phyloP scores from a whole-genome alignment of 2,113 vertebrate species.

The Apodemus sylvaticus region DNA sequence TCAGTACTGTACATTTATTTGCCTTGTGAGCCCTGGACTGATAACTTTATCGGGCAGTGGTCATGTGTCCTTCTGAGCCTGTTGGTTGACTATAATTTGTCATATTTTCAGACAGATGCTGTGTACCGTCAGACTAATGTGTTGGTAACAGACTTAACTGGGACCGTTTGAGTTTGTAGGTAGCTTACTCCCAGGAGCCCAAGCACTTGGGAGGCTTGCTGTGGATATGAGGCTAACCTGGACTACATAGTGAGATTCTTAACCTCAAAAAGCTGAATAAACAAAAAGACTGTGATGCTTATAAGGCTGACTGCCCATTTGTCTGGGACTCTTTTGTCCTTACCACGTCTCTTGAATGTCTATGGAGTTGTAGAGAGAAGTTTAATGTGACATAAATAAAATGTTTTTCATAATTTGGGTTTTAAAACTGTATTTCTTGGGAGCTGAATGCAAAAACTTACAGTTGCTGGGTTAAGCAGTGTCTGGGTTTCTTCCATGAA shows the following conservation, averaged over 20 bases:
- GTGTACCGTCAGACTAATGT: constrained; percentile 37
- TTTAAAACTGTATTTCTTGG: constrained; percentile 53
- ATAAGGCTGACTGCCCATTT: constrained; percentile 4
- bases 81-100: background rate
- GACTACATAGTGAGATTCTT: background rate
- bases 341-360: background rate
- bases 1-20: background rate
- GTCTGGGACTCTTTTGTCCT: background rate
- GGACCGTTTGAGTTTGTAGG: background rate
- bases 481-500: background rate
- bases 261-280: background rate
- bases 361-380: constrained; percentile 54
- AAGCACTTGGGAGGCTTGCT: background rate
- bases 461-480: background rate
- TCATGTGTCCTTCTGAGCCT: background rate
- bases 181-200: background rate
- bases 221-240: background rate
- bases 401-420: constrained; percentile 17
- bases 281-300: background rate
- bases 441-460: background rate
- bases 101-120: background rate
- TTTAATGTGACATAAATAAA: constrained; percentile 35
- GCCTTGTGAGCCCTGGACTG: background rate
- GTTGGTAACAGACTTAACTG: background rate
- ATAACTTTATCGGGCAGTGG: background rate